A percentile compares a stretch with the other conserved stretches of the same genome.
phyloP scores from a whole-genome alignment of 2,113 vertebrate species.

The Vanacampus margaritifer region DNA sequence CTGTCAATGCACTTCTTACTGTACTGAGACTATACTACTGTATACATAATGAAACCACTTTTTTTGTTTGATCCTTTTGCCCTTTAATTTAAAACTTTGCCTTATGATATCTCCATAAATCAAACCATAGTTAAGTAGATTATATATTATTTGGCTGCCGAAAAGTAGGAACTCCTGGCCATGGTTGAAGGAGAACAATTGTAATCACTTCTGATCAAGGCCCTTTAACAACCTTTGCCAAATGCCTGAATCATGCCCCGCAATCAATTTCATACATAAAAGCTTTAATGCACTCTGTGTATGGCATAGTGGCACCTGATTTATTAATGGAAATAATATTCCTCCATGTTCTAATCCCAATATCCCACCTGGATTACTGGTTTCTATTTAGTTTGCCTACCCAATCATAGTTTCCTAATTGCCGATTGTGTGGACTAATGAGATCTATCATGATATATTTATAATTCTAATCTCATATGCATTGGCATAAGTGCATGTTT shows the following conservation, averaged over 20 bases:
- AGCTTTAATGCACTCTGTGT: neutral
- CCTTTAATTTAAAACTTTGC: neutral
- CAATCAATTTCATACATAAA: neutral
- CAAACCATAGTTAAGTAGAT: neutral
- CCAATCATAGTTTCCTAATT: slow-evolving; percentile 40
- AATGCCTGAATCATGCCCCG: neutral
- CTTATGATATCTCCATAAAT: neutral
- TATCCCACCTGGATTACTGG: slow-evolving; percentile 47
- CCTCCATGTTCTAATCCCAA: slow-evolving; percentile 39
- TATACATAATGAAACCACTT: neutral
- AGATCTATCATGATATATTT: slow-evolving; percentile 41
- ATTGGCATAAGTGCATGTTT: slow-evolving; percentile 39
- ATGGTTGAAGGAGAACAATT: slow-evolving; percentile 2
- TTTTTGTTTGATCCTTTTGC: neutral
- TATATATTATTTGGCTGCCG: neutral
- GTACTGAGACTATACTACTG: neutral
- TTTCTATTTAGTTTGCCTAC: slow-evolving; percentile 40
- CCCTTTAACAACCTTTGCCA: neutral
- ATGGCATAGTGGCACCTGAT: no score
- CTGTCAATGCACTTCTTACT: neutral
- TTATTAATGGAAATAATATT: slow-evolving; percentile 51
- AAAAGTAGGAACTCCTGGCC: neutral
- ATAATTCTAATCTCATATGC: slow-evolving; percentile 46
- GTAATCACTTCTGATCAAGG: neutral
- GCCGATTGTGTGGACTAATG: slow-evolving; percentile 48